phyloP scores from a whole-genome alignment of 2,888 invertebrate genomes.

The Ceramica pisi region DNA sequence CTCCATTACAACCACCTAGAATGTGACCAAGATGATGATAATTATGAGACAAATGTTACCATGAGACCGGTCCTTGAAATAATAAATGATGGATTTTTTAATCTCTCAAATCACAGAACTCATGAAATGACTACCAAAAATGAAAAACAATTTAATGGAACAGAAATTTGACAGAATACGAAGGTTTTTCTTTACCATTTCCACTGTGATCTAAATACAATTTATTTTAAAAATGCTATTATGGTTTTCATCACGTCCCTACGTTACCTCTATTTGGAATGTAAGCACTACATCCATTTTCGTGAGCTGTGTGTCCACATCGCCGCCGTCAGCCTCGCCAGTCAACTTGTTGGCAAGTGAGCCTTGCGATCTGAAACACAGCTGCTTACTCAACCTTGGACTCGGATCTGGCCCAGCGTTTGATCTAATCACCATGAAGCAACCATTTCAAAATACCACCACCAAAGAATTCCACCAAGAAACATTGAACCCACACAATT shows the following conservation, averaged over 20 bases:
- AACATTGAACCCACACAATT: constrained; percentile 42
- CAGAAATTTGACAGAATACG: background rate
- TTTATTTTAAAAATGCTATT: background rate
- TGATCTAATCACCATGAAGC: constrained; percentile 80
- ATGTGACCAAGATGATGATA: constrained; percentile 66
- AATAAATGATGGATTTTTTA: background rate
- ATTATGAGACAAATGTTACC: constrained; percentile 29
- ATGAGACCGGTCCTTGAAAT: constrained; percentile 4
- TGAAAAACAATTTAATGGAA: too few species aligned
- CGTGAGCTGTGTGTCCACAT: constrained; percentile 98
- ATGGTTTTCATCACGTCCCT: background rate
- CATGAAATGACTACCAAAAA: background rate
- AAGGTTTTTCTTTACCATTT: constrained; percentile 16
- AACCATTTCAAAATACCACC: constrained; percentile 70
- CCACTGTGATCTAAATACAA: constrained; percentile 14
- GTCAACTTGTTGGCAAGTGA: constrained; percentile 97
- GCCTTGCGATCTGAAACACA: constrained; percentile 96
- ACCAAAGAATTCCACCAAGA: constrained; percentile 67
- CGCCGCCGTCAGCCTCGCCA: constrained; percentile 98
- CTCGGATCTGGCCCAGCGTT: constrained; percentile 90
- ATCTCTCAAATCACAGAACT: background rate
- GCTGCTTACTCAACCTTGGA: constrained; percentile 92
- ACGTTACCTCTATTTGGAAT: constrained; percentile 97
- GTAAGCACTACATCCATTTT: constrained; percentile 99
- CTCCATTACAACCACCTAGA: constrained; percentile 99